Evolutionary conservation across 64 coral and sea anemone species (phyloP).

Genomic region (Orbicella faveolata): DNA sequence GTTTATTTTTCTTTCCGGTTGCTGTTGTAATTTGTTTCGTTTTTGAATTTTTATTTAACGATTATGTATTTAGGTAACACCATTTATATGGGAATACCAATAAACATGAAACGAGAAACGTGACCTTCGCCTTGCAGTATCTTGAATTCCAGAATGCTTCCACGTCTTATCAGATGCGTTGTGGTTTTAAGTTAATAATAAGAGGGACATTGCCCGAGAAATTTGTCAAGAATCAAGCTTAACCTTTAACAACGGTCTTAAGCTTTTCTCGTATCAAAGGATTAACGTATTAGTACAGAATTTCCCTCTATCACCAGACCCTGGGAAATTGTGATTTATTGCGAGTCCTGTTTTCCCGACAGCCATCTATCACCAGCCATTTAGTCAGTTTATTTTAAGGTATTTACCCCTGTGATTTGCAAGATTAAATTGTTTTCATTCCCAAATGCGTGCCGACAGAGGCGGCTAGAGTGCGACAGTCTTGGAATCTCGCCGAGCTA

Average conservation of each 20-base stretch:
- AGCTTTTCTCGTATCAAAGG: neutral
- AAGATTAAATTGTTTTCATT: conserved; percentile 36
- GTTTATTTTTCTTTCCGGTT: too few relatives aligned
- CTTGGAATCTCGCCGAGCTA: neutral
- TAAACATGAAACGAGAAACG: too few relatives aligned
- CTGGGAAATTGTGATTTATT: conserved; percentile 15
- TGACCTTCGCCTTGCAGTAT: neutral
- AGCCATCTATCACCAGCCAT: conserved; percentile 21
- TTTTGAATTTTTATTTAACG: too few relatives aligned
- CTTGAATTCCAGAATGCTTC: neutral
- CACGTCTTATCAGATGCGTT: neutral
- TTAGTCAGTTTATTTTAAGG: conserved; percentile 17
- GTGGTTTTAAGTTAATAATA: neutral
- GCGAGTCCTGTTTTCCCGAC: neutral
- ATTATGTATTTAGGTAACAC: too few relatives aligned
- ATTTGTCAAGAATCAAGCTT: conserved; percentile 13
- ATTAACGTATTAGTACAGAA: neutral
- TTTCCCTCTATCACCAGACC: neutral
- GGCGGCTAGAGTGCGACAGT: neutral
- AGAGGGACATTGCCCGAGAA: neutral
- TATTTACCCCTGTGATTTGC: neutral
- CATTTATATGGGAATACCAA: too few relatives aligned
- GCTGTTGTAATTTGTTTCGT: too few relatives aligned
- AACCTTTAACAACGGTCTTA: neutral
- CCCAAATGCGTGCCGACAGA: conserved; percentile 16